Conservation (phyloP, 2,888 invertebrate species). For the Ditylenchus weischeri region DNA sequence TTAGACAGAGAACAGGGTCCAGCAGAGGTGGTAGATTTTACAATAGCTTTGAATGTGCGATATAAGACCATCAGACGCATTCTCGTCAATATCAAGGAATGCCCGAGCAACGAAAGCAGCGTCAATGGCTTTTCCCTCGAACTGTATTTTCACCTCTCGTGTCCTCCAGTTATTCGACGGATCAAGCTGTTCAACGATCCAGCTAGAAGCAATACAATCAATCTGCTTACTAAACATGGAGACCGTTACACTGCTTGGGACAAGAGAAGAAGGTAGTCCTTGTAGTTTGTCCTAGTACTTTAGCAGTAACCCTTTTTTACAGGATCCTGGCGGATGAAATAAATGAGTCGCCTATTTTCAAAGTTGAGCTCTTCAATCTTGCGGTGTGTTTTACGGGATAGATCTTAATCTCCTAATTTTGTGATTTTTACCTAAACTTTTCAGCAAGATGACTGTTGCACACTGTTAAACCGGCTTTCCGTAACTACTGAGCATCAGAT, state of each 20-base stretch:
- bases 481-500: slow-evolving; percentile 24
- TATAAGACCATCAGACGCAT: slow-evolving; percentile 28
- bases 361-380: slow-evolving; percentile 10
- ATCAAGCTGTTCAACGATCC: slow-evolving; percentile 21
- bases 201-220: slow-evolving; percentile 13
- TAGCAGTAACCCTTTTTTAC: neutral
- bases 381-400: neutral
- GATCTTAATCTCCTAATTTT: slow-evolving; percentile 8
- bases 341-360: slow-evolving; percentile 21
- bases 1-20: neutral
- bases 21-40: slow-evolving; percentile 5
- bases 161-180: slow-evolving; percentile 18
- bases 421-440: slow-evolving; percentile 15
- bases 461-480: slow-evolving; percentile 26
- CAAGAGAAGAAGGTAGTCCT: neutral
- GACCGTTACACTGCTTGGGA: slow-evolving; percentile 24
- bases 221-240: slow-evolving; percentile 21
- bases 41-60: slow-evolving; percentile 13
- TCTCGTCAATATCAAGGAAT: slow-evolving; percentile 10
- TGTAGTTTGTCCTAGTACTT: neutral
- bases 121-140: slow-evolving; percentile 14
- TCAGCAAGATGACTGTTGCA: slow-evolving; percentile 18
- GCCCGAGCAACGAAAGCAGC: neutral
- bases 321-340: slow-evolving; percentile 17
- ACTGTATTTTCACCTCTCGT: slow-evolving; percentile 18